Conservation (phyloP, 2,888 invertebrate genomes). For the Anticlea derivata region DNA sequence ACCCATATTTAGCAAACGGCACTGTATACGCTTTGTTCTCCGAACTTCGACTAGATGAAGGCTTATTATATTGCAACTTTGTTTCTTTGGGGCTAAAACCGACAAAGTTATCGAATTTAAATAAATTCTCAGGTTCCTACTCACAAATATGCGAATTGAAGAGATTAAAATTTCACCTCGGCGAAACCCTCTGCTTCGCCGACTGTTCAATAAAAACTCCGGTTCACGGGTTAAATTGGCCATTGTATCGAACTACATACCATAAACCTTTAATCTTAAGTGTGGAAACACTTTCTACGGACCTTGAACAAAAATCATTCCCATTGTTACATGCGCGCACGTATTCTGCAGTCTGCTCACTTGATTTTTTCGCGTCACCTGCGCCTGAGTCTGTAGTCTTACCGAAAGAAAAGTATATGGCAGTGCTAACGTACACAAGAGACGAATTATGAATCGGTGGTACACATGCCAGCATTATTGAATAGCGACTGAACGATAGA, state of each 20-base stretch:
- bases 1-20: constrained; percentile 4
- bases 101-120: neutral
- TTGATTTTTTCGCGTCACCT: constrained; percentile 53
- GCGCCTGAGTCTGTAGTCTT: constrained; percentile 26
- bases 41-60: neutral
- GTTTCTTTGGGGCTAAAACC: constrained; percentile 8
- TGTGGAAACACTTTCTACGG: constrained; percentile 60
- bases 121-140: neutral
- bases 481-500: too few species aligned
- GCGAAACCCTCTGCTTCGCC: constrained; percentile 1
- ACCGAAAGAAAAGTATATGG: neutral
- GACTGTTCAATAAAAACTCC: constrained; percentile 37
- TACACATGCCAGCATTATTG: too few species aligned
- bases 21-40: constrained; percentile 2
- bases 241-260: constrained; percentile 53
- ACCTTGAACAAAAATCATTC: constrained; percentile 53
- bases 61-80: constrained; percentile 9
- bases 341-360: constrained; percentile 47
- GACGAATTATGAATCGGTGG: too few species aligned
- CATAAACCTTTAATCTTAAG: constrained; percentile 44
- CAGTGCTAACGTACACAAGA: neutral
- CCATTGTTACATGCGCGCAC: constrained; percentile 57
- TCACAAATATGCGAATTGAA: constrained; percentile 23
- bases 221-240: constrained; percentile 48
- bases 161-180: constrained; percentile 26